Evolutionary conservation across 1,140 invertebrate species (phyloP).

Genomic region (Drosophila trapezifrons): DNA sequence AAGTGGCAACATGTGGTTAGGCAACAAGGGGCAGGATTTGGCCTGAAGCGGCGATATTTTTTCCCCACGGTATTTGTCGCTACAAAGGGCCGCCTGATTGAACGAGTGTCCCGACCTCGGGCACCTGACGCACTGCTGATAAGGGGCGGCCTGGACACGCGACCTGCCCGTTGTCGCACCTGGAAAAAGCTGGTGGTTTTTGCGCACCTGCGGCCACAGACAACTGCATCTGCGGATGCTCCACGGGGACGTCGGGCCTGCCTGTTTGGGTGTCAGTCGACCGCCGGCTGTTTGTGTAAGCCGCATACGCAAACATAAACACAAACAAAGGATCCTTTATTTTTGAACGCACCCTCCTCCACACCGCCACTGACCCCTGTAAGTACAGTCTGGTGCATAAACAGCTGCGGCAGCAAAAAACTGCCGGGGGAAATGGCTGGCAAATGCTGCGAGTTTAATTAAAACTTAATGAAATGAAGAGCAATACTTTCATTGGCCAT

Average conservation of each 20-base stretch:
- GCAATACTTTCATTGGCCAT: constrained; percentile 69
- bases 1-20: constrained; percentile 71
- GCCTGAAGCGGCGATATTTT: constrained; percentile 41
- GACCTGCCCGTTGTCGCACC: constrained; percentile 1
- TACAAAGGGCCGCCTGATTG: constrained; percentile 55
- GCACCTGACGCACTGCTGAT: constrained; percentile 31
- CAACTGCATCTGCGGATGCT: constrained; percentile 46
- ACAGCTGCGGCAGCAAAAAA: constrained; percentile 7
- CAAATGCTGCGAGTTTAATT: constrained; percentile 63
- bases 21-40: constrained; percentile 6
- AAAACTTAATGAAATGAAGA: constrained; percentile 74
- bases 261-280: constrained; percentile 22
- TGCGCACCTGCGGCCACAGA: constrained; percentile 34
- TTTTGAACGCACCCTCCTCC: too few relatives aligned
- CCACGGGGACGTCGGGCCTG: not conserved
- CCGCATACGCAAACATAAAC: constrained; percentile 51
- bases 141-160: constrained; percentile 43
- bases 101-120: constrained; percentile 47
- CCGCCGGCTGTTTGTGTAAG: constrained; percentile 59
- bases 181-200: constrained; percentile 21
- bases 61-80: constrained; percentile 42
- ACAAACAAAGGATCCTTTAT: not conserved
- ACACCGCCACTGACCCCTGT: constrained; percentile 9
- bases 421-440: constrained; percentile 17
- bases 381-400: constrained; percentile 14